A percentile compares a stretch with the other conserved stretches of the same genome.
These are phyloP conservation scores for Acestrorhynchus altus DNA, from an alignment of 2,797 vertebrate species.

Conservation along the genomic window DNA sequence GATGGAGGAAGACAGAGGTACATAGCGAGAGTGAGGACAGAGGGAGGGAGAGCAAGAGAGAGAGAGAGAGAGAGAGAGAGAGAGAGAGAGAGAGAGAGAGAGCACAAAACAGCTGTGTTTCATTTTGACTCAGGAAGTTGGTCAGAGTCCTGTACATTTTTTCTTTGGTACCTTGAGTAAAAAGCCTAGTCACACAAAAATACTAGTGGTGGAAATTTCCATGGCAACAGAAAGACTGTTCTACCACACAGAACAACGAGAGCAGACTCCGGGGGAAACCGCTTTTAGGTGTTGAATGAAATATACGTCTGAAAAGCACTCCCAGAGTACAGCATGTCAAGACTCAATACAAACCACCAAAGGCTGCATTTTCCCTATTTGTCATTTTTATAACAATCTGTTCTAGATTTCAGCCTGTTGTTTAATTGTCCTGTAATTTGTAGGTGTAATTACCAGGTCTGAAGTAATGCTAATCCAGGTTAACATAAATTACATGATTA, in stretches of 20 bases:
- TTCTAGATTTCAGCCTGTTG: not conserved
- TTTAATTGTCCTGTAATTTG: not conserved
- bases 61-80: not conserved
- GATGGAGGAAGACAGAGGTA: not conserved
- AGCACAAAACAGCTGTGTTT: constrained; percentile 73
- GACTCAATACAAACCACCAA: not conserved
- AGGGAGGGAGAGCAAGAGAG: not conserved
- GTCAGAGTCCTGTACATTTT: constrained; percentile 64
- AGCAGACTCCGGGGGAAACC: not conserved
- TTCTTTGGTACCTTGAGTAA: constrained; percentile 75
- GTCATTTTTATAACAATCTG: not conserved
- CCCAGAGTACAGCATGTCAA: not conserved
- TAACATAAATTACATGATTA: not conserved
- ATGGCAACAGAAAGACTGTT: constrained; percentile 72
- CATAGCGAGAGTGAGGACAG: not conserved
- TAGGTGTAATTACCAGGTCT: not conserved
- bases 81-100: constrained; percentile 20
- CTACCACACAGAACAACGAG: constrained; percentile 54
- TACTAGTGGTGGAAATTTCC: constrained; percentile 76
- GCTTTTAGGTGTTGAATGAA: not conserved
- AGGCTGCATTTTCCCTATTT: not conserved
- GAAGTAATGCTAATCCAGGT: constrained; percentile 1
- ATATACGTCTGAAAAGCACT: not conserved
- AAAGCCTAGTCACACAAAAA: constrained; percentile 60
- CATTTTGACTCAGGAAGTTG: constrained; percentile 71